Base-by-base conservation (phyloP, 2,797 vertebrate genomes). In the Sardinella longiceps region DNA sequence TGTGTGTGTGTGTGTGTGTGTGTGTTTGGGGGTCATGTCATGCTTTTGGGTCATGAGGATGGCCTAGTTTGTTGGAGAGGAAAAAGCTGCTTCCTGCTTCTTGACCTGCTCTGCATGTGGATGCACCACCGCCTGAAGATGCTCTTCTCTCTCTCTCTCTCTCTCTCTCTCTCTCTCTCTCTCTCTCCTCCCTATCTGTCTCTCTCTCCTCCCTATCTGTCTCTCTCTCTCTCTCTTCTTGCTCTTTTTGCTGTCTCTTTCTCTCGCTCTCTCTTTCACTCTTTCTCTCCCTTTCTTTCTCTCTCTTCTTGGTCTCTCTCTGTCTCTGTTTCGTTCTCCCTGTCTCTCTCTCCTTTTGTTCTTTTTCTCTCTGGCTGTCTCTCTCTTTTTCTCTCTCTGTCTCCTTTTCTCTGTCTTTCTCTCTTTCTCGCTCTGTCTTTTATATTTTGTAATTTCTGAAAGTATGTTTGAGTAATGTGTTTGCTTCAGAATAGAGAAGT, bases 21-120 rank as follows among this genome's bases (percentile, higher is more conserved):
- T 20, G 15, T 15, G 53, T 20, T 5, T 2, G 18, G 20, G 20
- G 53, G 5, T 56, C 20, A 23, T 56, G 20, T 56, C 53, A 56
- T 56, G 5, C 30, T 63, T 30, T 63, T 39, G 86, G 56, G 53
- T n/a, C 45, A 46, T 82, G 56, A 37, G 28, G 53, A 82, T 51
- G 81, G 82, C 88, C 87, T 92, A 80, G 88, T 87, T 88, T 88
- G 92, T 86, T 84, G 87, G 86, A 7, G 86, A 92, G 90, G 91
- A 93, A 92, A 92, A 93, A 92, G 90, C 91, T 92, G 92, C 91
- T 93, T 94, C 92, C 92, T 93, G 92, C 89, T 90, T 90, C 20
- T 87, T 85, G 60, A 28, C 60, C 30, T 74, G 33, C 88, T 91
- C 92, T 90, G 45, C 80, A 39, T 33, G 30, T 37, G 66, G 66